Evolutionary conservation across 2,113 vertebrate species (phyloP).

Genomic region (Megaceryle torquata): DNA sequence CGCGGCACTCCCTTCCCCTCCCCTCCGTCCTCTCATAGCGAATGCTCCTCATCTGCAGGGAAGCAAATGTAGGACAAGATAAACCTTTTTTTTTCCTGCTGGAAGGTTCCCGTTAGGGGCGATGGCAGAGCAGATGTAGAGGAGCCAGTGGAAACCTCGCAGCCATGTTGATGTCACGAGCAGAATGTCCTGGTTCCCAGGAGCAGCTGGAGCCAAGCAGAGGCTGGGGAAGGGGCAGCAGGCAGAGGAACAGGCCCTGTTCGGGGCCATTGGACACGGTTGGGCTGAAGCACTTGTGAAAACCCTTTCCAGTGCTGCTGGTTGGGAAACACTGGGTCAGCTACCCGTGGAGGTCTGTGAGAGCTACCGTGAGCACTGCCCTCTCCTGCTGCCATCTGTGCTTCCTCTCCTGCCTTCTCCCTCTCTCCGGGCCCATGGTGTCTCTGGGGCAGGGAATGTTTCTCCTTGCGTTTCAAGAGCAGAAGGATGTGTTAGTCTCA

Average conservation of each 20-base stretch:
- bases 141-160: slow-evolving; percentile 9
- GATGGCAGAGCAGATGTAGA: background rate
- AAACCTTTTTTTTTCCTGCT: background rate
- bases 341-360: background rate
- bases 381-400: background rate
- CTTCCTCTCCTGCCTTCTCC: background rate
- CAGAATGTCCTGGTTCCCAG: background rate
- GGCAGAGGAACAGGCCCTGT: accelerated
- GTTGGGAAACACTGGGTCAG: background rate
- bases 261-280: accelerated
- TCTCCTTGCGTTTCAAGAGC: background rate
- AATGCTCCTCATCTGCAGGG: background rate
- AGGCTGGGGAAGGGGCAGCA: background rate
- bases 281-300: background rate
- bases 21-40: background rate
- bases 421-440: accelerated
- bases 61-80: background rate
- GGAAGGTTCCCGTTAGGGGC: background rate
- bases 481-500: background rate
- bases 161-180: slow-evolving; percentile 42
- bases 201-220: background rate
- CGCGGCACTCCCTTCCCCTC: background rate
- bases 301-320: background rate
- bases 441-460: background rate
- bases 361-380: background rate